Evolutionary conservation across 2,888 invertebrate genomes (phyloP).

Genomic region (Coronaproctus castanopsis): DNA sequence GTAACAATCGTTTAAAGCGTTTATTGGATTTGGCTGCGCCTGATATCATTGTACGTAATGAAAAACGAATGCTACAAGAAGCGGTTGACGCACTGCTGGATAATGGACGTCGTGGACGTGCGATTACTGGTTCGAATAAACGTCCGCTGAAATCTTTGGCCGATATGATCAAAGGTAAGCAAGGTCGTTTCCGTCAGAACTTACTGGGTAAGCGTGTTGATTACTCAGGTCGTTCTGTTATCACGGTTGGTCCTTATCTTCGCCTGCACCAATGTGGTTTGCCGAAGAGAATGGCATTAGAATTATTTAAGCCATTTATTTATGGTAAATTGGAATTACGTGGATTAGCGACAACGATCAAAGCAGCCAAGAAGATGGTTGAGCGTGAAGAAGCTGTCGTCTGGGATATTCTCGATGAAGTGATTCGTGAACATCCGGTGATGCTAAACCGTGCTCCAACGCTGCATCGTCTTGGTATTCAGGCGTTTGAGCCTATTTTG

Average conservation of each 20-base stretch:
- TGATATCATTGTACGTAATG: conserved; percentile 12
- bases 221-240: conserved; percentile 39
- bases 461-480: conserved; percentile 12
- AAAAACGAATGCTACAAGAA: conserved; percentile 15
- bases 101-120: conserved; percentile 1
- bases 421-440: conserved; percentile 10
- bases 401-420: conserved; percentile 11
- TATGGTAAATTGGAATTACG: neutral
- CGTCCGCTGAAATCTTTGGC: conserved; percentile 11
- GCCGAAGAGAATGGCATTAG: conserved; percentile 10
- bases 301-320: conserved; percentile 1
- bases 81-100: conserved; percentile 13
- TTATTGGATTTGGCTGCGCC: conserved; percentile 6
- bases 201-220: conserved; percentile 40
- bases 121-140: neutral
- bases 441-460: conserved; percentile 14
- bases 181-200: conserved; percentile 42
- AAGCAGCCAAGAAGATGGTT: conserved; percentile 4
- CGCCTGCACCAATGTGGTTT: conserved; percentile 10
- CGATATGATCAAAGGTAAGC: conserved; percentile 33
- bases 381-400: conserved; percentile 1
- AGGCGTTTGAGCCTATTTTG: conserved; percentile 11
- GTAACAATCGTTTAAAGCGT: conserved; percentile 9
- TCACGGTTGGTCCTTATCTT: conserved; percentile 20
- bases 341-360: conserved; percentile 1